Conservation (phyloP, 2,888 invertebrate genomes). For the Drosophila percnosoma region DNA sequence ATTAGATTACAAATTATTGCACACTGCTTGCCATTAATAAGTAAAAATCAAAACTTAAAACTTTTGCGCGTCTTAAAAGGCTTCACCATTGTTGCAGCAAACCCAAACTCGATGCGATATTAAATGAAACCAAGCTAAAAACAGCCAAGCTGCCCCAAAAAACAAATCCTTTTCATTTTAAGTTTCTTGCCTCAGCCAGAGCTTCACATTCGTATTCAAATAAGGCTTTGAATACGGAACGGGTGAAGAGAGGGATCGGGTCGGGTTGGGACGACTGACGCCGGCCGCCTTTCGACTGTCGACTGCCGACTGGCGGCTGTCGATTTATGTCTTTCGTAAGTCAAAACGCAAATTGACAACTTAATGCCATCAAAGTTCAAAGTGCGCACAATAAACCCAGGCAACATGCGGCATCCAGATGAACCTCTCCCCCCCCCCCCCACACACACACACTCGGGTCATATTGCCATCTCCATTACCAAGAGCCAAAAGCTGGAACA, state of each 20-base stretch:
- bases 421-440: background rate
- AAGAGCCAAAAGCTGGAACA: constrained; percentile 1
- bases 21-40: constrained; percentile 15
- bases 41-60: constrained; percentile 13
- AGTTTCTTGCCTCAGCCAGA: constrained; percentile 19
- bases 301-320: constrained; percentile 13
- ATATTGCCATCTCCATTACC: background rate
- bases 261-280: background rate
- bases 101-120: constrained; percentile 13
- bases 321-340: constrained; percentile 57
- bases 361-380: constrained; percentile 81
- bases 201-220: constrained; percentile 7
- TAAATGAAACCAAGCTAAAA: constrained; percentile 10
- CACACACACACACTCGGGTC: background rate
- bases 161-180: constrained; percentile 58
- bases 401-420: constrained; percentile 42
- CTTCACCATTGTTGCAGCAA: background rate
- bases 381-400: constrained; percentile 59
- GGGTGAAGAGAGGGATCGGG: background rate
- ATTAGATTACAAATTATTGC: constrained; percentile 35
- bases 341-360: constrained; percentile 78
- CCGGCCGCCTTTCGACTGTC: background rate
- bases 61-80: background rate
- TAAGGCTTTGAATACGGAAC: background rate
- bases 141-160: constrained; percentile 10